These are phyloP conservation scores for Eupeodes latifasciatus DNA, from an alignment of 2,888 invertebrate species.

Conservation along the genomic window DNA sequence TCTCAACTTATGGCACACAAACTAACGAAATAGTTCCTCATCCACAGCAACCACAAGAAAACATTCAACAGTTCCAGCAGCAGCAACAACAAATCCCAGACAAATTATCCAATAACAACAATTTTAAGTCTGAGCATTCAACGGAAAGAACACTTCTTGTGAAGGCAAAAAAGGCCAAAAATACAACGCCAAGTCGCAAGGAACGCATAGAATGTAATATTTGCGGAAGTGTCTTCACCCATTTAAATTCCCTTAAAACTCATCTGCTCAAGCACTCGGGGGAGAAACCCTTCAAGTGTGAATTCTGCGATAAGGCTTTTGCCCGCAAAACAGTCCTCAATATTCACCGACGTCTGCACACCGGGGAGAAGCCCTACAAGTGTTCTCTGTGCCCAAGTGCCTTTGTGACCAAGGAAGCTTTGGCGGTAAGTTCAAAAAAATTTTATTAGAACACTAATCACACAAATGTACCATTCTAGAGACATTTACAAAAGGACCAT, in stretches of 20 bases:
- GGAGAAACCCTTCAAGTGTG: slow-evolving; percentile 76
- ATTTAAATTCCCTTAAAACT: slow-evolving; percentile 75
- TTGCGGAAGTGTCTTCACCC: slow-evolving; percentile 74
- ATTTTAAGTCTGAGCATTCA: slow-evolving; percentile 49
- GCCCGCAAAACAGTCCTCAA: slow-evolving; percentile 75
- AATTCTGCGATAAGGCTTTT: slow-evolving; percentile 76
- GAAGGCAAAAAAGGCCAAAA: slow-evolving; percentile 48
- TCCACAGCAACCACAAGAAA: not conserved
- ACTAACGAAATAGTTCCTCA: slow-evolving; percentile 21
- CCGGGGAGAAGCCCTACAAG: slow-evolving; percentile 77
- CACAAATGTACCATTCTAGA: slow-evolving; percentile 36
- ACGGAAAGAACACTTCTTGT: not conserved
- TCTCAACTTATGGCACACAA: slow-evolving; percentile 26
- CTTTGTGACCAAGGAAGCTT: slow-evolving; percentile 76
- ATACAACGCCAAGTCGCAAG: slow-evolving; percentile 11
- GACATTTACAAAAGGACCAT: slow-evolving; percentile 75
- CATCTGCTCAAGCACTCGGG: slow-evolving; percentile 76
- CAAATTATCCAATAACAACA: slow-evolving; percentile 11
- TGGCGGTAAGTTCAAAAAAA: slow-evolving; percentile 61
- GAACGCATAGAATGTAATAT: slow-evolving; percentile 76
- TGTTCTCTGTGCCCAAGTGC: slow-evolving; percentile 71
- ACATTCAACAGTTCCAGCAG: not conserved
- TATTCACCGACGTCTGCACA: slow-evolving; percentile 76
- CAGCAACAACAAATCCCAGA: slow-evolving; percentile 22
- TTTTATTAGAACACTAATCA: not conserved